Evolutionary conservation across 2,797 vertebrate genomes (phyloP).

Genomic region (Gastrophryne carolinensis): DNA sequence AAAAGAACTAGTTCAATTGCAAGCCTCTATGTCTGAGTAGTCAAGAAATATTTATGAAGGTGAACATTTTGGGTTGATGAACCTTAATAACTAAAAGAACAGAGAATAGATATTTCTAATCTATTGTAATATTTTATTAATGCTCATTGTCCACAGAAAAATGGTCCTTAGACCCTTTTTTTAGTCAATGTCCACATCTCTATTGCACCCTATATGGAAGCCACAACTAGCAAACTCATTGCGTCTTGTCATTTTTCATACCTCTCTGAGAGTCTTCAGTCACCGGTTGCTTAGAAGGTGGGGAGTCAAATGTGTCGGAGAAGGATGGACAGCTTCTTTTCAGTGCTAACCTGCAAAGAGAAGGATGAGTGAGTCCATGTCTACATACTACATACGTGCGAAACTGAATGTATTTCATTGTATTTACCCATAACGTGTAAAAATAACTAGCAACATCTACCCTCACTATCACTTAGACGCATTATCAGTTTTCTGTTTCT

Average conservation of each 20-base stretch:
- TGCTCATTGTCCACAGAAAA: too few species aligned
- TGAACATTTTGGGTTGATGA: too few species aligned
- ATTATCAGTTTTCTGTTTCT: neutral
- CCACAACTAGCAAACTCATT: too few species aligned
- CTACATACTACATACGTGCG: neutral
- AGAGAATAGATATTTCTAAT: neutral
- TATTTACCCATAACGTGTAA: neutral
- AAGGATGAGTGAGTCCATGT: neutral
- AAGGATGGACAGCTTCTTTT: constrained; percentile 80
- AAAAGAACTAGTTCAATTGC: too few species aligned
- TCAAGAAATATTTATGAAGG: too few species aligned
- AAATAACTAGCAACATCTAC: neutral
- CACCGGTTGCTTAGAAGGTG: constrained; percentile 77
- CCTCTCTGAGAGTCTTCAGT: constrained; percentile 87
- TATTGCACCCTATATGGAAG: too few species aligned
- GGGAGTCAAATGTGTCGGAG: constrained; percentile 69
- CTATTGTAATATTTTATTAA: too few species aligned
- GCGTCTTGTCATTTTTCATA: too few species aligned
- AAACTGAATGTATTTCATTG: neutral
- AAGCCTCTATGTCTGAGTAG: too few species aligned
- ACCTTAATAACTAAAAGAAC: neutral
- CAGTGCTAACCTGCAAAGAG: constrained; percentile 49
- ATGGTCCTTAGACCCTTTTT: too few species aligned
- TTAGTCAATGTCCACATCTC: too few species aligned
- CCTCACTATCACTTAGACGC: neutral